Conservation (phyloP, 1,140 invertebrate species). For the Carcinoscorpius rotundicauda region DNA sequence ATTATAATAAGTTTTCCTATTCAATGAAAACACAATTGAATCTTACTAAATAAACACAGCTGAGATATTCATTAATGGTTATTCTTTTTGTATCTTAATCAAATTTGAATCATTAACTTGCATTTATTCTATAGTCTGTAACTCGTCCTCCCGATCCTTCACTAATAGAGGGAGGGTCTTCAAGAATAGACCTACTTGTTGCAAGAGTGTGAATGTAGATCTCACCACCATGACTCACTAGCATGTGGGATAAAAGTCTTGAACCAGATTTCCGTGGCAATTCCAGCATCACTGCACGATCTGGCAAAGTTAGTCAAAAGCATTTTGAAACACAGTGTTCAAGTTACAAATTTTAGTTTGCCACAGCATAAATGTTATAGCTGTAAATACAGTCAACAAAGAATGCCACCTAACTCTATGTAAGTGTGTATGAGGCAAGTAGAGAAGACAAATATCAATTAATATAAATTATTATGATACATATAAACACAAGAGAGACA, state of each 20-base stretch:
- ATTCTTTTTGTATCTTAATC: background rate
- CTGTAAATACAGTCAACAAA: too few species aligned
- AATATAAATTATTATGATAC: too few species aligned
- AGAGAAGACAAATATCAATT: too few species aligned
- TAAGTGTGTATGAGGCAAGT: too few species aligned
- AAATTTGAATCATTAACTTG: conserved; percentile 3
- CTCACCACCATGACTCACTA: conserved; percentile 88
- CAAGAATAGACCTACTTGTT: conserved; percentile 70
- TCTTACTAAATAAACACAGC: too few species aligned
- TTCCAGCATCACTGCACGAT: conserved; percentile 78
- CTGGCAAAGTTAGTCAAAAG: conserved; percentile 17
- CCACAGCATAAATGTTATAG: too few species aligned
- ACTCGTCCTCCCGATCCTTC: conserved; percentile 86
- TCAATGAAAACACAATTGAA: too few species aligned
- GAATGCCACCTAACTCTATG: too few species aligned
- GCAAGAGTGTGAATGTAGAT: conserved; percentile 89
- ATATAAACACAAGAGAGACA: too few species aligned
- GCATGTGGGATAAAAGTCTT: conserved; percentile 80
- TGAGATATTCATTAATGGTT: conserved; percentile 27
- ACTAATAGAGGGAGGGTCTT: conserved; percentile 88
- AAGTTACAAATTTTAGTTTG: too few species aligned
- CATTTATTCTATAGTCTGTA: conserved; percentile 64
- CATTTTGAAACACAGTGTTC: too few species aligned
- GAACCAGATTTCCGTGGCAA: conserved; percentile 73
- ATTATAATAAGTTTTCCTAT: too few species aligned